Evolutionary conservation across 2,113 vertebrate genomes (phyloP), one percentile per base, ranked within the genome.

Genomic region (Alligator mississippiensis): DNA sequence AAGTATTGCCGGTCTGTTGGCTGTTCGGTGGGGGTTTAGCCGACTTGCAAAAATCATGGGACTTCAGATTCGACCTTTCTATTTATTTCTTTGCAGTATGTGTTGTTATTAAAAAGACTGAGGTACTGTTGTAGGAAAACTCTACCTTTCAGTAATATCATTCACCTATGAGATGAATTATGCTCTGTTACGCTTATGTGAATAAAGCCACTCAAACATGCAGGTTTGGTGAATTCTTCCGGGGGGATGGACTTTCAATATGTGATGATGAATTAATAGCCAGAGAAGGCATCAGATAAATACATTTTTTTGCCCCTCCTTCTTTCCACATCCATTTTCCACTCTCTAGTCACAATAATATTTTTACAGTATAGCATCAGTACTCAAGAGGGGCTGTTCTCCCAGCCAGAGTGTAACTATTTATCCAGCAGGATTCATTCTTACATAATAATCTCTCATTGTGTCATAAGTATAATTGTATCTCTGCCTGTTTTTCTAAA

Each of bases 21-120:
- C 6, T 93, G 79, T 77, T 89, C 75, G 79, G 80, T 72, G 60
- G 76, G 62, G 85, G 93, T 87, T 92, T 94, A 89, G 60, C 80
- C 70, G 70, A 88, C 70, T 15, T 64, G 80, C 47, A 86, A 93
- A 94, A 14, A 74, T 80, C 77, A 89, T 78, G 85, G 80, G 80
- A 6, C 88, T 95, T 87, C 85, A 94, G 61, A 93, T 92, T 63
- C 79, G 13, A 38, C 79, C 75, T 79, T 92, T 63, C 77, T 95
- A 63, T 92, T 94, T 94, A 96, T 90, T 91, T 75, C 30, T 93
- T 94, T 91, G 61, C 87, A 55, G 28, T 57, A 11, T 74, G 89
- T 85, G 89, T 94, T 83, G 87, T 91, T 92, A 30, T 57, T 18
- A 75, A 95, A 90, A 91, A 72, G 9, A 11, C 25, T 54, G 68